Percentiles rank a stretch among this genome's conserved stretches.
Conservation (phyloP, 2,888 invertebrate species). For the Strigamia transsilvanica region DNA sequence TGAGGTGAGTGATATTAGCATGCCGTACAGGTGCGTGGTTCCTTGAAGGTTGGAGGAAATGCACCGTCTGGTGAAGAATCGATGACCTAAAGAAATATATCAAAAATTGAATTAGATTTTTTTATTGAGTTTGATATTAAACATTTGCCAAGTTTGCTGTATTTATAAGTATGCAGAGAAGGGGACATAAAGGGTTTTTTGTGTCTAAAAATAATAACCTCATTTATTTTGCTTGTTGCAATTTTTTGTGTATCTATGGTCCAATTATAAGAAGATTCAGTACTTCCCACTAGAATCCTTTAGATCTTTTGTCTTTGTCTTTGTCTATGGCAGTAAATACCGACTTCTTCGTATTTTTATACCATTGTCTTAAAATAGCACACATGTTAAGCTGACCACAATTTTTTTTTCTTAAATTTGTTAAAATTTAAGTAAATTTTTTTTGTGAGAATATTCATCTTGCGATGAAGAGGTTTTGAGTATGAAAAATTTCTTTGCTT, state of each 20-base stretch:
- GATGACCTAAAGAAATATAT: slow-evolving; percentile 40
- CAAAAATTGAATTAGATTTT: neutral
- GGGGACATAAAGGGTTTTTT: neutral
- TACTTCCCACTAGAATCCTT: neutral
- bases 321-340: slow-evolving; percentile 10
- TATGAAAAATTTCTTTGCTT: slow-evolving; percentile 6
- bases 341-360: neutral
- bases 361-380: neutral
- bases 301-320: neutral
- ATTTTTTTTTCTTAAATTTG: neutral
- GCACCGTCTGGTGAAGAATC: slow-evolving; percentile 40
- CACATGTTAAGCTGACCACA: neutral
- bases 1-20: slow-evolving; percentile 33
- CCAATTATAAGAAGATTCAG: slow-evolving; percentile 32
- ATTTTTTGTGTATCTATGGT: neutral
- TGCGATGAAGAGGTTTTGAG: neutral
- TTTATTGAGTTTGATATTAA: neutral
- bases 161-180: neutral
- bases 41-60: neutral
- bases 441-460: neutral
- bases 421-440: neutral
- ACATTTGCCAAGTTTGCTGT: neutral
- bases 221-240: neutral
- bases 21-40: neutral
- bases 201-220: slow-evolving; percentile 15